phyloP scores from a whole-genome alignment of 2,888 invertebrate genomes.

The Limnephilus rhombicus region DNA sequence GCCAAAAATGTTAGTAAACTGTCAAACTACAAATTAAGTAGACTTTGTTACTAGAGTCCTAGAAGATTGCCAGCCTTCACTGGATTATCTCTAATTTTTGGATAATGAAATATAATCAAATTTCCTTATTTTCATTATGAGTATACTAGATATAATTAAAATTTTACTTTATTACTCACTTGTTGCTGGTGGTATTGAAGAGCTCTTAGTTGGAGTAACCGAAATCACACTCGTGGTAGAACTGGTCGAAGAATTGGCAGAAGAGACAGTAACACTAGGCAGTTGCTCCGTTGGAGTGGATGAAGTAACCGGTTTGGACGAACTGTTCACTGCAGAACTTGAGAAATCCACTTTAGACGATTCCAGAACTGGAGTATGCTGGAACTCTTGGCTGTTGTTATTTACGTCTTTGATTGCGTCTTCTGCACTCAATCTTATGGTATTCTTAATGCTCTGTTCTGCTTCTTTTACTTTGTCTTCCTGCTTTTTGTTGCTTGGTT shows the following conservation, averaged over 20 bases:
- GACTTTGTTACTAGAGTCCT: no score
- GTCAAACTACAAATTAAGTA: no score
- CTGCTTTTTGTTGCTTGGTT: constrained; percentile 61
- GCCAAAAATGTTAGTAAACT: no score
- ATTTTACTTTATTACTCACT: constrained; percentile 9
- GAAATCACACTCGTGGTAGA: constrained; percentile 49
- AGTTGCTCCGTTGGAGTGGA: constrained; percentile 66
- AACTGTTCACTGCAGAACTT: not conserved
- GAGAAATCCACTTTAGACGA: constrained; percentile 71
- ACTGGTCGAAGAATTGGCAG: constrained; percentile 2
- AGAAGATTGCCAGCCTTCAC: no score
- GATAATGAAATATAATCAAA: no score
- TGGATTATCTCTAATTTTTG: no score
- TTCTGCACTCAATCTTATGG: constrained; percentile 53
- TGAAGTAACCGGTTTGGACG: constrained; percentile 56
- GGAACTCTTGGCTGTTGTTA: constrained; percentile 59
- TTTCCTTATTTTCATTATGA: no score
- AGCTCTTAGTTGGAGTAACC: constrained; percentile 31
- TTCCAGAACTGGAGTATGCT: constrained; percentile 71
- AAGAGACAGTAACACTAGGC: not conserved
- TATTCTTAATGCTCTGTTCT: constrained; percentile 57
- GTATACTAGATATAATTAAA: no score
- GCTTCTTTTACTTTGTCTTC: constrained; percentile 60
- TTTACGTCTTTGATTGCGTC: constrained; percentile 59
- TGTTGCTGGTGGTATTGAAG: not conserved